Evolutionary conservation across 64 coral and sea anemone species (phyloP), one percentile per base, ranked within the genome.

Genomic region (Stylophora pistillata): DNA sequence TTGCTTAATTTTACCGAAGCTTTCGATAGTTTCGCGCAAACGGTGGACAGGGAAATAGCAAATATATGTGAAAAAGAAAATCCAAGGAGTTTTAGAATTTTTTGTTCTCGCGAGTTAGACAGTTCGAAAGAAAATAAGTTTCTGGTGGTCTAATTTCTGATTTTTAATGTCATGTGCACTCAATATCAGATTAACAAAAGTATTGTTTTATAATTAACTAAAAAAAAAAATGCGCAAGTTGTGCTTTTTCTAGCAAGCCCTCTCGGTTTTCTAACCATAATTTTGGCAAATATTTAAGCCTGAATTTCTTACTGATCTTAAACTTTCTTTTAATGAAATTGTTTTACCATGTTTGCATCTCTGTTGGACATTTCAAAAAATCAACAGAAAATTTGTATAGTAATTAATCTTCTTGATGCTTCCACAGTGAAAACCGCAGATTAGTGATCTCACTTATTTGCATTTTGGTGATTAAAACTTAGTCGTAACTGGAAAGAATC

Each of bases 391-490:
- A 69, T 69, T 84, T 84, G 80, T 21, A 27, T 84, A 26, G 52
- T 37, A 84, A 82, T 82, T 82, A 65, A 65, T 6, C 59, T 41
- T 37, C 30, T 10, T 4, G 60, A 58, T 12, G 31, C 65, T 41
- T 64, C 79, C 21, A 12, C 7, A 20, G 29, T 20, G 26, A 65
- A 65, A 20, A 84, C 62, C 21, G 14, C 80, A 32, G 21, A 53
- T 84, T 84, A 84, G 20, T 33, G 53, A 15, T 16, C 16, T 13
- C 10, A 84, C 41, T 18, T 82, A 82, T 84, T 70, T 84, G 80
- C 41, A 23, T 84, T 84, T 84, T 68, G 26, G 61, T 84, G 62
- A 84, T 84, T 84, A 69, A 82, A 82, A 82, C 58, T 68, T 53
- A 37, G 80, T 63, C 15, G 4, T 32, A n/a, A 52, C 10, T 30